Evolutionary conservation across 2,113 vertebrate species (phyloP), one percentile per base, ranked within the genome.

Genomic region (Epinephelus lanceolatus): DNA sequence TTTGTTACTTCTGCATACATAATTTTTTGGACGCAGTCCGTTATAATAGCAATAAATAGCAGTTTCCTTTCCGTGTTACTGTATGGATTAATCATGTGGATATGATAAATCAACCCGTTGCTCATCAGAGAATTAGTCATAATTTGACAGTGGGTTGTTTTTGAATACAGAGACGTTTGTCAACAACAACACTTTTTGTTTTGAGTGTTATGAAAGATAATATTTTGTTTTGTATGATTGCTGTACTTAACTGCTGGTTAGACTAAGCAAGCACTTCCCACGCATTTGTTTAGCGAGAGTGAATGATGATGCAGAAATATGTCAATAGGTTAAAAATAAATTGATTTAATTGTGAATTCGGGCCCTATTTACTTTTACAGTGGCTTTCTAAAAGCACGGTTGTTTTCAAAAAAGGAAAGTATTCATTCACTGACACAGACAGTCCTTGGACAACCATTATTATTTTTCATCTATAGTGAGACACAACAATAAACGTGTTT

Each of bases 401-500:
- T 63, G 47, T 83, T 82, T 13, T 75, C 37, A 4, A 53, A 49
- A 77, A 75, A 27, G 45, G 30, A 45, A 74, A 23, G n/a, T 70
- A 78, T 85, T 84, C 27, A 76, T 76, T 17, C 57, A 55, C 55
- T 23, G 6, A 21, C 81, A 84, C 23, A 65, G 56, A 71, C 76
- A 30, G 57, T 80, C 84, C 53, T 83, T 72, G 62, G 68, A 60
- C 62, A 78, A 37, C 67, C 74, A 56, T 88, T 89, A 65, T 88
- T 89, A 71, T 83, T 81, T 85, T 63, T 71, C 33, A 63, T 85
- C 47, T 33, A 30, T 78, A 60, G 81, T 52, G 52, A 86, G 78
- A 85, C 66, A 62, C 69, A 81, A 79, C 85, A 88, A 87, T 89
- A 89, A 91, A 86, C 84, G 73, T 80, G 65, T 87, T 84, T 86